A percentile compares a stretch with the other conserved stretches of the same genome.
Evolutionary conservation across 2,888 invertebrate genomes (phyloP).

Genomic region (Lobophora halterata): DNA sequence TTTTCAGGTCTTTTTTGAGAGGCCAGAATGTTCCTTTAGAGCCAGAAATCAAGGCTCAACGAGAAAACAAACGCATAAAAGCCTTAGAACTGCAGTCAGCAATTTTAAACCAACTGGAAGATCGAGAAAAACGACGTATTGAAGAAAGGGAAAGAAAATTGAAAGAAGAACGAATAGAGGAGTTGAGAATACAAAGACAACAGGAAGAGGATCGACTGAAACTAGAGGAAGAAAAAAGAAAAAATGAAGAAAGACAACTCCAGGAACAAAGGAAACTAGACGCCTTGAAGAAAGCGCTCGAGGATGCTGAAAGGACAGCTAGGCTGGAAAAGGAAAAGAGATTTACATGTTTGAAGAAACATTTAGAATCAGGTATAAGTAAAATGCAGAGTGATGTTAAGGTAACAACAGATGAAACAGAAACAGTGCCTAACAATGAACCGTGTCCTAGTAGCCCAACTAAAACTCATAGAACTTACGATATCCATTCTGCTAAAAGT

Average conservation of each 20-base stretch:
- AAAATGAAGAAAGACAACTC: slow-evolving; percentile 84
- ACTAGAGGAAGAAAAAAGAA: slow-evolving; percentile 86
- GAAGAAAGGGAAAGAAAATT: slow-evolving; percentile 88
- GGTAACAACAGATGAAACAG: slow-evolving; percentile 44
- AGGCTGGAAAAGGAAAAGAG: slow-evolving; percentile 83
- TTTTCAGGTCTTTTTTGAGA: slow-evolving; percentile 84
- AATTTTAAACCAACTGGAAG: slow-evolving; percentile 91
- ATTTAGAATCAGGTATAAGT: slow-evolving; percentile 27
- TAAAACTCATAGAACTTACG: slow-evolving; percentile 68
- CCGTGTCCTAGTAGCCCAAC: slow-evolving; percentile 55
- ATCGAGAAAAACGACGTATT: slow-evolving; percentile 86
- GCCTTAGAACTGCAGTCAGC: slow-evolving; percentile 93
- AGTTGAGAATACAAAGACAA: slow-evolving; percentile 87
- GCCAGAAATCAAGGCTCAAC: slow-evolving; percentile 88
- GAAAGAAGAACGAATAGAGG: slow-evolving; percentile 90
- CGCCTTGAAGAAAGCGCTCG: slow-evolving; percentile 88
- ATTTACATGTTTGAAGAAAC: slow-evolving; percentile 58
- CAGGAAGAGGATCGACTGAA: slow-evolving; percentile 85
- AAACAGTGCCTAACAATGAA: slow-evolving; percentile 42
- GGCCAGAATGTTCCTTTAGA: slow-evolving; percentile 94
- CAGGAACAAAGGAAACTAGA: slow-evolving; percentile 87
- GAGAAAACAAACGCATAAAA: slow-evolving; percentile 89
- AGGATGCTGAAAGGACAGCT: slow-evolving; percentile 88
- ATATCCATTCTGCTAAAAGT: slow-evolving; percentile 66
- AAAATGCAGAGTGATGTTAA: too few species aligned